Base-by-base conservation (phyloP, 2,797 vertebrate genomes). In the Thalassophryne amazonica region DNA sequence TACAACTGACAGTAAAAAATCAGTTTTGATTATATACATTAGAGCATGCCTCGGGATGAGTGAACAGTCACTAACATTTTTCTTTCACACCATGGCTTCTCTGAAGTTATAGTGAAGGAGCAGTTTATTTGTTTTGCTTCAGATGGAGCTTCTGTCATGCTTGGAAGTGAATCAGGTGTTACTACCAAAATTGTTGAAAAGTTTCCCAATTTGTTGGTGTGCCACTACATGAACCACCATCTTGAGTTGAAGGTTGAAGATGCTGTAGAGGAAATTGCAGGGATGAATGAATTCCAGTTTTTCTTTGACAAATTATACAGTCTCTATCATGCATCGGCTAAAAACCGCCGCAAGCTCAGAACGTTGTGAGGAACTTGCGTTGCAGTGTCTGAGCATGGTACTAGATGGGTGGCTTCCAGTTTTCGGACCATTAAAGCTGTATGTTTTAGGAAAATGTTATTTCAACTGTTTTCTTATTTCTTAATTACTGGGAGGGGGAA, bases 181-280 rank as follows among this genome's bases (percentile, higher is more conserved):
- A 11, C 23, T 22, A 13, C 32, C 14, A 37, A 23, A 53, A 31
- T n/a, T n/a, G n/a, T n/a, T n/a, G n/a, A n/a, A n/a, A n/a, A n/a
- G n/a, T n/a, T n/a, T n/a, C n/a, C n/a, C n/a, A n/a, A n/a, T n/a
- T n/a, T n/a, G n/a, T n/a, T n/a, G n/a, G n/a, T n/a, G n/a, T n/a
- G n/a, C n/a, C n/a, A n/a, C 27, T 56, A 52, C 16, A 51, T 40
- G 13, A 51, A 24, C 19, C 27, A 51, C 48, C 7, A 8, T 8
- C 28, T 51, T 4, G 52, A 38, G 16, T 11, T 56, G 18, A 38
- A 41, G 13, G 19, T 46, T 25, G 25, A 52, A 38, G 52, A 56
- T 56, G 33, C 32, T 30, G 25, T 55, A 28, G 52, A 55, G 41
- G n/a, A n/a, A n/a, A n/a, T n/a, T n/a, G n/a, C n/a, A n/a, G n/a